Percentiles rank a stretch among this genome's conserved stretches.
phyloP scores from a whole-genome alignment of 2,113 vertebrate species.

The western clawed frog (Xenopus tropicalis) region UCB_Xtro_10.0 CM004446.2:50805501-50806000 shows the following conservation, averaged over 20 bases:
- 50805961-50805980: too few relatives aligned
- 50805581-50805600: conserved; percentile 32
- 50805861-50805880: too few relatives aligned
- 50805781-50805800: neutral
- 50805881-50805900: too few relatives aligned
- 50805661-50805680: conserved; percentile 35
- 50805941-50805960: too few relatives aligned
- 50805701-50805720: conserved; percentile 17
- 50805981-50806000: too few relatives aligned
- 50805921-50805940: too few relatives aligned
- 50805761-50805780: neutral
- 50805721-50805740: conserved; percentile 30
- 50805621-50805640: conserved; percentile 34
- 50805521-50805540: conserved; percentile 30
- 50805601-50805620: conserved; percentile 13
- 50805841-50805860: neutral
- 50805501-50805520: conserved; percentile 10
- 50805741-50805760: neutral
- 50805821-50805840: neutral
- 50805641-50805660: conserved; percentile 34
- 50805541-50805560: conserved; percentile 30
- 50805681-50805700: conserved; percentile 28
- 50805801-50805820: neutral
- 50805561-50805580: conserved; percentile 27
- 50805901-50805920: too few relatives aligned